A percentile compares a stretch with the other conserved stretches of the same genome.
These are phyloP conservation scores for Hydropotes inermis DNA, from an alignment of 2,113 vertebrate species.

Conservation along the genomic window DNA sequence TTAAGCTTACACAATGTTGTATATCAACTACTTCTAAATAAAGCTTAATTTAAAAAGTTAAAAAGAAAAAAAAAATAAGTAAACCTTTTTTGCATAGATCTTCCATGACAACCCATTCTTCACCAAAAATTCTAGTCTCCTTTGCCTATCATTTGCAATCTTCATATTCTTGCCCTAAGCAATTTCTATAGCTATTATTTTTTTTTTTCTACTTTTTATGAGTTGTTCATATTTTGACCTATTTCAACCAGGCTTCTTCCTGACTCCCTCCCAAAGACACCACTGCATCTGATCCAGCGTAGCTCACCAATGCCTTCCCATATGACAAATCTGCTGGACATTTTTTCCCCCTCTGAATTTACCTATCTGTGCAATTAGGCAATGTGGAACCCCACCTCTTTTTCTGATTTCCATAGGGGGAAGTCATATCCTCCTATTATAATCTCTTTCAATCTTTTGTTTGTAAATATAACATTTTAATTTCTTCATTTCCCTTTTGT, in stretches of 20 bases:
- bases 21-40: neutral
- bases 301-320: neutral
- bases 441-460: neutral
- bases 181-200: neutral
- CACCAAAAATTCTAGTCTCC: neutral
- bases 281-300: neutral
- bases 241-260: neutral
- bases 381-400: neutral
- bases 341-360: neutral
- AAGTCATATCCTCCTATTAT: neutral
- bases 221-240: neutral
- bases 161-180: neutral
- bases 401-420: neutral
- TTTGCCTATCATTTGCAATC: neutral
- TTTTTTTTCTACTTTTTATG: neutral
- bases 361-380: neutral
- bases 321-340: neutral
- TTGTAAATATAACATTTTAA: neutral
- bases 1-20: neutral
- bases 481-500: neutral
- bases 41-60: neutral
- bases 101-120: neutral
- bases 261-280: neutral
- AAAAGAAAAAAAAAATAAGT: neutral
- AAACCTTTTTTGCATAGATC: neutral